Evolutionary conservation across 1,140 invertebrate species (phyloP).

Genomic region (Penaeus chinensis): DNA sequence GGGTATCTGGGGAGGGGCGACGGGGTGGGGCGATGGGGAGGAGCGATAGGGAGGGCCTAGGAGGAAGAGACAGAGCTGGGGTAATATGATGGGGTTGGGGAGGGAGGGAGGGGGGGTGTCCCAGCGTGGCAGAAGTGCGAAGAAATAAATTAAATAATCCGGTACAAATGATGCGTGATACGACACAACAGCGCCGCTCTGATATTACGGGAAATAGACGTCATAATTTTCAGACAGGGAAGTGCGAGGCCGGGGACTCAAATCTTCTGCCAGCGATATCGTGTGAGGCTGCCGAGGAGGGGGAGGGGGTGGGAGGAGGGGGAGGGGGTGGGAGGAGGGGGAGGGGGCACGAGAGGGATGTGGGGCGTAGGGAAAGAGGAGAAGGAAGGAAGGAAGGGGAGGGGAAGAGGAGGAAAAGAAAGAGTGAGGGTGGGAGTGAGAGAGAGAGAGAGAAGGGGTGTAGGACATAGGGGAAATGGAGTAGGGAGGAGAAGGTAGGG

Average conservation of each 20-base stretch:
- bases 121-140: conserved; percentile 39
- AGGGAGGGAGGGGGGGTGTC: not conserved
- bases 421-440: not conserved
- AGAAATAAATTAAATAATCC: conserved; percentile 58
- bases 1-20: not conserved
- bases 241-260: conserved; percentile 33
- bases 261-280: conserved; percentile 13
- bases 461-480: no score
- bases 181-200: conserved; percentile 49
- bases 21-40: not conserved
- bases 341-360: no score
- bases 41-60: not conserved
- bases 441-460: not conserved
- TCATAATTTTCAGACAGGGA: conserved; percentile 50
- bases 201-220: conserved; percentile 51
- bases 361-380: not conserved
- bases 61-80: conserved; percentile 24
- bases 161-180: conserved; percentile 52
- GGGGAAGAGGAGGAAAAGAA: not conserved
- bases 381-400: not conserved
- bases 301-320: no score
- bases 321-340: not conserved
- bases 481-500: not conserved
- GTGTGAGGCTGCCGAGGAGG: not conserved
- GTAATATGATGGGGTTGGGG: not conserved